Evolutionary conservation across 37 sponge, comb jelly and placozoan species (phyloP), one percentile per base, ranked within the genome.

Genomic region (Beroe forskalii): DNA sequence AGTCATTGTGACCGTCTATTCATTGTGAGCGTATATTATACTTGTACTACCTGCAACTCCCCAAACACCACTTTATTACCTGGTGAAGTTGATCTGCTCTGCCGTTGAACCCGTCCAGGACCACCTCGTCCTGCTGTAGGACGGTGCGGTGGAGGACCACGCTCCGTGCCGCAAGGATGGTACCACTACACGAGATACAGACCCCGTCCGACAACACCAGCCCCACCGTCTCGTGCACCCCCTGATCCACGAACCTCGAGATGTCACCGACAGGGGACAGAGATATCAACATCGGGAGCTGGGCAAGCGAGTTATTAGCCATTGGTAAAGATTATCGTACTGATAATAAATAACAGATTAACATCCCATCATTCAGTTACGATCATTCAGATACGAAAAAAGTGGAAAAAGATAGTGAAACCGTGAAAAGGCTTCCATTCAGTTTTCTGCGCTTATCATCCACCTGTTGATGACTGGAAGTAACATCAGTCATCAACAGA

Each of bases 131-230:
- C 37, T 69, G 27, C 38, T 69, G 33, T 19, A 33, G 27, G 38
- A 69, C 38, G 1, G 32, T 27, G 1, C 19, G 27, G 33, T 36
- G 19, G 17, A 80, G 40, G 48, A 44, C 55, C 2, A 24, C 2
- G 28, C 86, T 80, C 86, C 86, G 1, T 4, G 86, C 44, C 2
- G 86, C 86, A 1, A 80, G 86, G 14, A 80, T 41, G 1, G 86
- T 80, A 4, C 86, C 86, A 42, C 55, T 44, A 43, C 86, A 80
- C 28, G 44, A 22, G 40, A 80, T 80, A 8, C 38, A 38, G 76
- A 20, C 76, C 1, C 14, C 38, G 72, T 69, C 72, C 17, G 48
- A 25, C 28, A 80, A 0, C 17, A 25, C 25, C 8, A 80, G 55
- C 4, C 40, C 24, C 9, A 80, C 86, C 9, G 25, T 80, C 86